Evolutionary conservation across 1,140 invertebrate species (phyloP).

Genomic region (Cherax destructor): DNA sequence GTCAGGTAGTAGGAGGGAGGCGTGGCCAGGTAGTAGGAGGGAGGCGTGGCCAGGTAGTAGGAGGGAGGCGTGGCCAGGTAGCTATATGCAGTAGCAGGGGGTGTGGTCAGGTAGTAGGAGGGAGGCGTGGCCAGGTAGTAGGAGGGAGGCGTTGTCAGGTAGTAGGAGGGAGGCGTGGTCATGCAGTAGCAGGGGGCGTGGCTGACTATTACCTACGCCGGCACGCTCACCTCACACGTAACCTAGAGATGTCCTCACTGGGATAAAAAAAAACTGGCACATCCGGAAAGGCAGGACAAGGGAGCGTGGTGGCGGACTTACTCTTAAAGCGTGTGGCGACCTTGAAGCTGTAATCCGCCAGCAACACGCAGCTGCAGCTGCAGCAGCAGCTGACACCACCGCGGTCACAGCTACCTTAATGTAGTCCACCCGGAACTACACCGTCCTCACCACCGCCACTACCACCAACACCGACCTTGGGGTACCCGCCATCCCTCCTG

Average conservation of each 20-base stretch:
- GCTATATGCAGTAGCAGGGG: background rate
- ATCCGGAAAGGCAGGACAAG: slow-evolving; percentile 31
- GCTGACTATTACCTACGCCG: background rate
- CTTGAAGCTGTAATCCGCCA: slow-evolving; percentile 25
- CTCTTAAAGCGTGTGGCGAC: slow-evolving; percentile 10
- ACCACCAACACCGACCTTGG: slow-evolving; percentile 25
- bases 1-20: background rate
- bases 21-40: background rate
- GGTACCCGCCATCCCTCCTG: background rate
- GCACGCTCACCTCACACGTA: background rate
- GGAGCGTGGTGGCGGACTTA: slow-evolving; percentile 6
- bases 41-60: background rate
- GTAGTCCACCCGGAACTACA: slow-evolving; percentile 31
- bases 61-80: background rate
- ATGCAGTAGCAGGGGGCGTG: background rate
- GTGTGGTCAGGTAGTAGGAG: background rate
- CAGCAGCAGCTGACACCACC: background rate
- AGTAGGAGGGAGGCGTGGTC: background rate
- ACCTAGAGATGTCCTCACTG: background rate
- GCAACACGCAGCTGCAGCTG: background rate
- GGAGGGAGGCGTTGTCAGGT: background rate
- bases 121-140: background rate
- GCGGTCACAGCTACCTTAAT: slow-evolving; percentile 5
- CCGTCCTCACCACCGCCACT: background rate
- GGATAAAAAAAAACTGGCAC: slow-evolving; percentile 5